phyloP scores from a whole-genome alignment of 2,113 vertebrate species.

The Pionites leucogaster region DNA sequence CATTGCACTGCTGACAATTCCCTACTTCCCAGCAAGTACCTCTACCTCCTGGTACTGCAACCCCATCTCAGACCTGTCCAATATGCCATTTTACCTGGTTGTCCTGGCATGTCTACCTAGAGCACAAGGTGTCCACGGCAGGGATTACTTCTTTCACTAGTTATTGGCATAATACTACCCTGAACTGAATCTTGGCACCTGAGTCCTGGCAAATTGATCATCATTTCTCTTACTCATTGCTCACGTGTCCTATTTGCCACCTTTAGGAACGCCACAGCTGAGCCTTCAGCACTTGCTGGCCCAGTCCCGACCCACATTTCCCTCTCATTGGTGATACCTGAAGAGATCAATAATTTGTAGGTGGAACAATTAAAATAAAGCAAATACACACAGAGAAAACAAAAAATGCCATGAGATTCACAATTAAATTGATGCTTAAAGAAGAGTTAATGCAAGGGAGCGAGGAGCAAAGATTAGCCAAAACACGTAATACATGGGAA shows the following conservation, averaged over 20 bases:
- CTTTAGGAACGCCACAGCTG: not conserved
- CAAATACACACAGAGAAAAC: not conserved
- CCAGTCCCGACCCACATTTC: not conserved
- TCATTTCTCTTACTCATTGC: not conserved
- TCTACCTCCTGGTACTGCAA: not conserved
- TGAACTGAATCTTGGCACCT: not conserved
- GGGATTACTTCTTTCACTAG: not conserved
- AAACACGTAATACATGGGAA: not conserved
- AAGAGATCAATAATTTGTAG: not conserved
- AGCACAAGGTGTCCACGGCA: fast-evolving
- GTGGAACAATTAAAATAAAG: not conserved
- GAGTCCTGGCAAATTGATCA: not conserved
- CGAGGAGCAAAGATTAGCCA: not conserved
- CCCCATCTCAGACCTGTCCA: not conserved
- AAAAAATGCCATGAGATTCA: not conserved
- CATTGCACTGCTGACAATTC: fast-evolving
- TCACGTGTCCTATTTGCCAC: fast-evolving
- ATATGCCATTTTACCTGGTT: not conserved
- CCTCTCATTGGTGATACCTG: not conserved
- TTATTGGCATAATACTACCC: not conserved
- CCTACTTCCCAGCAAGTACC: not conserved
- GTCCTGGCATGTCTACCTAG: fast-evolving
- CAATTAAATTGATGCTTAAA: not conserved
- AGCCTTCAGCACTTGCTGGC: not conserved
- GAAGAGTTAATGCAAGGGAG: not conserved